phyloP scores from a whole-genome alignment of 2,797 vertebrate species.

The Argyrosomus regius region DNA sequence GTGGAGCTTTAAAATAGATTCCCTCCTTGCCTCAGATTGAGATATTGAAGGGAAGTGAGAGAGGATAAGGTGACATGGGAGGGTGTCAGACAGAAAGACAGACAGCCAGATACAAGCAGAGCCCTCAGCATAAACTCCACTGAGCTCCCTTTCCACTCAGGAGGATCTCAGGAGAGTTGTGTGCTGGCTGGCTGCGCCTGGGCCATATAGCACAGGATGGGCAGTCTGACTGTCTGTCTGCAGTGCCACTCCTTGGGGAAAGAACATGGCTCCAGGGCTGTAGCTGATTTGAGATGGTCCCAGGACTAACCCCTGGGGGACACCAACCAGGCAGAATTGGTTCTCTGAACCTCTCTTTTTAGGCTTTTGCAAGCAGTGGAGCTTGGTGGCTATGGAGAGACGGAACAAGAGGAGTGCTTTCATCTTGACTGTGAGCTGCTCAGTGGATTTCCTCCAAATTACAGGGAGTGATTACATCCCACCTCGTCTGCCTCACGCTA shows the following conservation, averaged over 20 bases:
- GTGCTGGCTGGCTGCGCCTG: conserved; percentile 74
- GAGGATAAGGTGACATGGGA: conserved; percentile 67
- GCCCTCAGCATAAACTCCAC: conserved; percentile 75
- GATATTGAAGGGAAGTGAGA: conserved; percentile 64
- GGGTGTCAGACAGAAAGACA: conserved; percentile 71
- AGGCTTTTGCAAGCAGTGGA: conserved; percentile 69
- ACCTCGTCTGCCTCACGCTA: conserved; percentile 68
- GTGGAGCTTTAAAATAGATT: conserved; percentile 36
- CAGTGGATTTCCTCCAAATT: conserved; percentile 84
- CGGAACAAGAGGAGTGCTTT: conserved; percentile 72
- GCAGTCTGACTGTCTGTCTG: conserved; percentile 80
- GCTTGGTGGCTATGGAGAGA: conserved; percentile 64
- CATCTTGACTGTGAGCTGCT: conserved; percentile 76
- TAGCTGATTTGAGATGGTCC: conserved; percentile 81
- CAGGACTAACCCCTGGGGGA: conserved; percentile 78
- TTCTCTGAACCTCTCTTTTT: conserved; percentile 75
- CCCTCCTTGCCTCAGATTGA: conserved; percentile 61
- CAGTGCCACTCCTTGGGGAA: conserved; percentile 77
- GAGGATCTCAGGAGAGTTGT: conserved; percentile 79
- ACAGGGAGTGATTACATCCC: conserved; percentile 82
- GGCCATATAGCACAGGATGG: conserved; percentile 72
- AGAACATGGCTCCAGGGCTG: conserved; percentile 82
- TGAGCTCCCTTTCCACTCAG: conserved; percentile 74
- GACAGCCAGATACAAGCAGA: conserved; percentile 64
- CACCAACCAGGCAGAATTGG: conserved; percentile 72